Evolutionary conservation across 2,797 vertebrate genomes (phyloP), one percentile per base, ranked within the genome.

Genomic region (Hippocampus kuda): DNA sequence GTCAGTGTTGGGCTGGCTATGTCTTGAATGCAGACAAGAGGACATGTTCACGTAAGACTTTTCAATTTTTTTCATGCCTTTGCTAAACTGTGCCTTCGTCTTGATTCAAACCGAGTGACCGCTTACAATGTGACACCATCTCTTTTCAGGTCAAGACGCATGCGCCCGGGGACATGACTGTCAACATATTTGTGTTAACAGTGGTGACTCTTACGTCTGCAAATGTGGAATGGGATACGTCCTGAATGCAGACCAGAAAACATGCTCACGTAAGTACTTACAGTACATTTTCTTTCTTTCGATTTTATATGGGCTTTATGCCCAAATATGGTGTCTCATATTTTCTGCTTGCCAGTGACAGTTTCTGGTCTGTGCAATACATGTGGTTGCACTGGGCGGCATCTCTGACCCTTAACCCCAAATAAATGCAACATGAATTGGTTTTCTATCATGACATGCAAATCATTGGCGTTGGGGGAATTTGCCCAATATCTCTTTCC

Each of bases 171-270:
- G 87, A 75, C 90, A 93, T 0, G 80, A 88, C 44, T 93, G 93
- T 15, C 85, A 93, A 70, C 92, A 93, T 44, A 65, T 90, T 68
- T 94, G 92, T 5, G 70, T 88, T 72, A 86, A 81, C 0, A 85
- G 41, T 3, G 76, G 54, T 0, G 87, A 84, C 5, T 86, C 76
- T 2, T 89, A 87, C 16, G 74, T 85, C 63, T 94, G 93, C 7
- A 81, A 75, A 67, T 94, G 93, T 85, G 78, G 67, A 0, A 76
- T 53, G 24, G 92, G 91, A 65, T 92, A 88, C 69, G 70, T 67
- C 67, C 79, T 94, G 75, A 93, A 91, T 57, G 68, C 83, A 38
- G 91, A 93, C 71, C 73, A 74, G 71, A 92, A 81, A 74, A 91
- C 86, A 0, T 93, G 93, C 79, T 89, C 91, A 79, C 80, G 91